These are phyloP conservation scores for Caenorhabditis sp. DNA, from an alignment of 2,888 invertebrate genomes.

Conservation along the genomic window DNA sequence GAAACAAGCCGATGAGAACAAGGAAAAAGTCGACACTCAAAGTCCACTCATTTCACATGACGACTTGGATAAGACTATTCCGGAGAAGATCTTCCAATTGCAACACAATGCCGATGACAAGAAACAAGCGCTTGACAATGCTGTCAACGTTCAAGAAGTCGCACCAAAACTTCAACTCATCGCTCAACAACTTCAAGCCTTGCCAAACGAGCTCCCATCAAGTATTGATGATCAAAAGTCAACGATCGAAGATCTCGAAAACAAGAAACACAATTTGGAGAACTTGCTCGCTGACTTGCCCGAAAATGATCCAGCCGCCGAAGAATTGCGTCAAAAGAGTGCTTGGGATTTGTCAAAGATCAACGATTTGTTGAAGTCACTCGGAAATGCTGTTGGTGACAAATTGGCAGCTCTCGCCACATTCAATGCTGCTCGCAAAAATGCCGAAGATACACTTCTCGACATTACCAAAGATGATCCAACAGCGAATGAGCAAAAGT, in stretches of 20 bases:
- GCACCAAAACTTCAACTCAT: slow-evolving; percentile 46
- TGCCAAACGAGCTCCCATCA: slow-evolving; percentile 34
- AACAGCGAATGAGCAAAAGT: slow-evolving; percentile 16
- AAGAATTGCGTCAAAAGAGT: slow-evolving; percentile 48
- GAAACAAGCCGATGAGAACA: slow-evolving; percentile 24
- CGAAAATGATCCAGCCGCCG: slow-evolving; percentile 40
- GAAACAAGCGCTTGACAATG: slow-evolving; percentile 28
- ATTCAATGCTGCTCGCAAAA: slow-evolving; percentile 51
- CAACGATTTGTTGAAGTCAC: slow-evolving; percentile 47
- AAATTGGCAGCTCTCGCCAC: slow-evolving; percentile 54
- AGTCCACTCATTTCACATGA: slow-evolving; percentile 33
- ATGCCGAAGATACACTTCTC: slow-evolving; percentile 48
- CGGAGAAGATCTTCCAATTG: slow-evolving; percentile 26
- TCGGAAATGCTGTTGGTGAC: slow-evolving; percentile 52
- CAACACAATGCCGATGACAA: slow-evolving; percentile 33
- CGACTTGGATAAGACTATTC: slow-evolving; percentile 26
- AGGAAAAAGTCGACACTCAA: slow-evolving; percentile 23
- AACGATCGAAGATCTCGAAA: slow-evolving; percentile 46
- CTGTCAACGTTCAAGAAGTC: slow-evolving; percentile 39
- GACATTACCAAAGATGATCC: slow-evolving; percentile 36
- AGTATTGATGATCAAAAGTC: slow-evolving; percentile 45
- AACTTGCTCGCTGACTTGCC: slow-evolving; percentile 42
- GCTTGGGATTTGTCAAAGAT: slow-evolving; percentile 52
- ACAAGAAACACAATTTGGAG: slow-evolving; percentile 42
- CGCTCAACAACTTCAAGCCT: slow-evolving; percentile 38